Evolutionary conservation across 1,140 invertebrate genomes (phyloP).

Genomic region (Campodea augens): DNA sequence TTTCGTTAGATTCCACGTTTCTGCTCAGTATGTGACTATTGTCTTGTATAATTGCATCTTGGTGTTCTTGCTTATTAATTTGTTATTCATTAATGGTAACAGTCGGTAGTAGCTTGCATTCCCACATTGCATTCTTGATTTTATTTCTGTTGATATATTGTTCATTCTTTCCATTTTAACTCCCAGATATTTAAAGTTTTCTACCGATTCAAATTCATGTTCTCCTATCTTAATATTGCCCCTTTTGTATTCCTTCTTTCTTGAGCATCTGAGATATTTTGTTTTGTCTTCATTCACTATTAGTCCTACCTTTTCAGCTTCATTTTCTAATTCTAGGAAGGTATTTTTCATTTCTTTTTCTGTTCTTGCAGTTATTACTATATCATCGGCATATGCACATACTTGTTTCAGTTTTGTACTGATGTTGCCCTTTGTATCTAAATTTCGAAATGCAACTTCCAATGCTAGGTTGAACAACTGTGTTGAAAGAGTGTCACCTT

Average conservation of each 20-base stretch:
- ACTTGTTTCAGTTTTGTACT: background rate
- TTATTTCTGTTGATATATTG: too few relatives aligned
- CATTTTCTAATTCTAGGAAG: background rate
- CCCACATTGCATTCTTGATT: too few relatives aligned
- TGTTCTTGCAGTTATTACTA: background rate
- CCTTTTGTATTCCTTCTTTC: background rate
- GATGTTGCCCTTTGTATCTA: constrained; percentile 1
- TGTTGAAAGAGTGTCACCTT: constrained; percentile 1
- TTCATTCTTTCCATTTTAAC: too few relatives aligned
- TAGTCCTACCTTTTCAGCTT: background rate
- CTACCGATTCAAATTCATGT: too few relatives aligned
- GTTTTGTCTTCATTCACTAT: background rate
- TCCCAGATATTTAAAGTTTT: too few relatives aligned
- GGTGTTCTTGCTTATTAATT: too few relatives aligned
- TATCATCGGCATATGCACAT: constrained; percentile 1
- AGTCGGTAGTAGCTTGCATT: too few relatives aligned
- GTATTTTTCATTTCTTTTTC: background rate
- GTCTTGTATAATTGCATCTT: too few relatives aligned
- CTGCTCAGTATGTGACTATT: too few relatives aligned
- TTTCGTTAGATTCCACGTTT: too few relatives aligned
- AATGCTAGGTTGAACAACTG: constrained; percentile 1
- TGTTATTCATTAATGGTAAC: too few relatives aligned
- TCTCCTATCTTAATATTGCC: too few relatives aligned
- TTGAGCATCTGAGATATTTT: background rate
- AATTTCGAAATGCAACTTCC: background rate